These are phyloP conservation scores for Laticauda colubrina DNA, from an alignment of 2,113 vertebrate genomes.

Conservation along the genomic window DNA sequence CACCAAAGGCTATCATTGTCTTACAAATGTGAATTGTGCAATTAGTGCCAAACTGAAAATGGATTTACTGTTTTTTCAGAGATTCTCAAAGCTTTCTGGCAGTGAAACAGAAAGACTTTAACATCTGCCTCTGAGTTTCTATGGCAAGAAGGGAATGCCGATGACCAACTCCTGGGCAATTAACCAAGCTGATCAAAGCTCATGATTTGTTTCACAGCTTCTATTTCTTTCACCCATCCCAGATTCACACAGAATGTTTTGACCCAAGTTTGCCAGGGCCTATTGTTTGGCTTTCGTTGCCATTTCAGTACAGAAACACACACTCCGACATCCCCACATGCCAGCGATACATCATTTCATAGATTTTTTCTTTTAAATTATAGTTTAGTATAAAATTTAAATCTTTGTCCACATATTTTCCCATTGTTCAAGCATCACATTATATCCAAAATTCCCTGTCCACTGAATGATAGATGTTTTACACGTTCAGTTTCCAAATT, in stretches of 20 bases:
- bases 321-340: not conserved
- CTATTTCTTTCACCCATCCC: not conserved
- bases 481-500: no score
- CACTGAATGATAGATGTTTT: no score
- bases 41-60: slow-evolving; percentile 21
- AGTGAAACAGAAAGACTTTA: slow-evolving; percentile 11
- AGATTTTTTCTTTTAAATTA: no score
- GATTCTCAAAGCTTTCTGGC: slow-evolving; percentile 28
- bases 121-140: slow-evolving; percentile 7
- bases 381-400: no score
- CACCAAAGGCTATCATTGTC: not conserved
- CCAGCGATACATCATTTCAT: no score
- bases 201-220: not conserved
- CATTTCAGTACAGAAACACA: not conserved
- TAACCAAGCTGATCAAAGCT: not conserved
- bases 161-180: not conserved
- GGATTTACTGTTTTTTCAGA: slow-evolving; percentile 25
- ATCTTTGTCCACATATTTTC: no score
- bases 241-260: not conserved
- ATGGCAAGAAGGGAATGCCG: not conserved
- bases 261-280: not conserved
- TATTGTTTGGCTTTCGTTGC: not conserved
- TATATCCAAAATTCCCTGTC: no score
- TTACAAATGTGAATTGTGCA: slow-evolving; percentile 17
- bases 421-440: no score